Evolutionary conservation across 2,113 vertebrate species (phyloP), one percentile per base, ranked within the genome.

Genomic region (Cathartes aura): DNA sequence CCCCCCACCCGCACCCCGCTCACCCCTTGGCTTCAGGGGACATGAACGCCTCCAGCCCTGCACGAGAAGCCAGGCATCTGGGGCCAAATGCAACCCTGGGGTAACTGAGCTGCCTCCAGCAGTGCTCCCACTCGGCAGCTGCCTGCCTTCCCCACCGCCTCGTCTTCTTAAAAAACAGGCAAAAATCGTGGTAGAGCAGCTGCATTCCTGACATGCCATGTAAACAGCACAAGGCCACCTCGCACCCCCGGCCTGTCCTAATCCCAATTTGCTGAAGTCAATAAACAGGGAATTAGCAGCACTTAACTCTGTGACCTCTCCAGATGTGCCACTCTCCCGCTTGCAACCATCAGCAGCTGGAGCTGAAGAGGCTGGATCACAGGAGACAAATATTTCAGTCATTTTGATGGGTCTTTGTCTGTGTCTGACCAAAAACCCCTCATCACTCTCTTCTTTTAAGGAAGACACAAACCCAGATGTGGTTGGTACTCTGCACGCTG

Each of bases 221-320:
- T 52, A 58, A 87, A 84, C 21, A 89, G 73, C 68, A 81, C 67
- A 86, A 66, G 59, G 72, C 79, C 72, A 79, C 78, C 83, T 91
- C 20, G 1, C 36, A 19, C 30, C 76, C 34, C 86, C 56, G 29
- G 48, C n/a, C 24, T 0, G 1, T 71, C 86, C 89, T 96, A 87
- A 91, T 92, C 91, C 87, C 6, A 36, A 13, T 21, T 72, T 64
- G 48, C 91, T 87, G 87, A 84, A 95, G 43, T 93, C 81, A 92
- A 68, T 92, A 94, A 91, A 94, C 60, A 64, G 58, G 78, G 83
- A 91, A 91, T 96, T 95, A 92, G 64, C 83, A 84, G 80, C 86
- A 71, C 56, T 93, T 95, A 91, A 79, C 83, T 87, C 20, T 0
- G 55, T 94, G 86, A 94, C 56, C 68, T 92, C 48, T 84, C 32